Conservation (phyloP, 2,888 invertebrate genomes). For the Liodrosophila aerea region DNA sequence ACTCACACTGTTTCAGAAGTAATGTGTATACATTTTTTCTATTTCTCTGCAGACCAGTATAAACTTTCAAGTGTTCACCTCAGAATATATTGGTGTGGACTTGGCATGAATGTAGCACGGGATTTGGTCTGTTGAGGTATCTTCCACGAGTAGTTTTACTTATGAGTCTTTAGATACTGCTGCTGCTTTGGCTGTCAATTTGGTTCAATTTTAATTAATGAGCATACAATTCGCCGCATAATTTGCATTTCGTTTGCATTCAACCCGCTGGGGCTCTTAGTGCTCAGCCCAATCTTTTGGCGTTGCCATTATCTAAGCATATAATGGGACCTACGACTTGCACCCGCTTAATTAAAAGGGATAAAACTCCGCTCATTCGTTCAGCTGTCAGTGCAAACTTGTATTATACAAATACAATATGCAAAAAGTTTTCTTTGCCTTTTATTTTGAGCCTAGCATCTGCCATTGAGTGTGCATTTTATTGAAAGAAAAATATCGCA, state of each 20-base stretch:
- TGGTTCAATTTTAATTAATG: conserved; percentile 76
- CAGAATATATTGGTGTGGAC: conserved; percentile 75
- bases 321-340: conserved; percentile 68
- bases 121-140: background rate
- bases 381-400: conserved; percentile 19
- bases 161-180: background rate
- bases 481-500: conserved; percentile 71
- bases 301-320: conserved; percentile 69
- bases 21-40: conserved; percentile 50
- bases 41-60: too few relatives aligned
- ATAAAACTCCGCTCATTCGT: conserved; percentile 25
- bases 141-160: background rate
- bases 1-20: conserved; percentile 17
- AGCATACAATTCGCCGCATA: conserved; percentile 74
- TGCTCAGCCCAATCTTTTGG: conserved; percentile 20
- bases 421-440: conserved; percentile 60
- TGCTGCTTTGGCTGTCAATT: conserved; percentile 41
- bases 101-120: conserved; percentile 46
- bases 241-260: conserved; percentile 52
- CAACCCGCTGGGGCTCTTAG: conserved; percentile 1
- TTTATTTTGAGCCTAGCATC: conserved; percentile 32
- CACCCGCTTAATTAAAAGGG: conserved; percentile 65
- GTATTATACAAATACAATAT: conserved; percentile 62
- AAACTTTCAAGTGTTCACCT: conserved; percentile 73
- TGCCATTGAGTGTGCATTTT: conserved; percentile 68